Base-by-base conservation (phyloP, 2,888 invertebrate species). In the Drosophila prolongata region DNA sequence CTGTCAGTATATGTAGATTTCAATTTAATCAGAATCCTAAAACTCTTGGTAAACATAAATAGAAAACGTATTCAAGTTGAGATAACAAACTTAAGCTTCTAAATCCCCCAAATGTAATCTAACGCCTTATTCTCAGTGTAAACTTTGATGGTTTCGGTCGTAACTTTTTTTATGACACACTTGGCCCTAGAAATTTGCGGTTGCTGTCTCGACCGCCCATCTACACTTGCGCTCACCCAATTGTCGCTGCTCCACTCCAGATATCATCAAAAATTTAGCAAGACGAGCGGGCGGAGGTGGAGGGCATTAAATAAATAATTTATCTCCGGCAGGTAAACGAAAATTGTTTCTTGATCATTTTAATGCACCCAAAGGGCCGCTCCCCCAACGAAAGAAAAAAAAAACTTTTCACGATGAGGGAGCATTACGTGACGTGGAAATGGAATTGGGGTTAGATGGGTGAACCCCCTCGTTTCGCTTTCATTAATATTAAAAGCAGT, bases 281-380 rank as follows among this genome's bases (percentile, higher is more conserved):
- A 74, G 80, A 68, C 76, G 76, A 87, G 85, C 79, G 75, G 69
- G 75, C 79, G 87, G 83, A 53, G 86, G 83, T 38, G 65, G 65
- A 65, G 46, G 65, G 65, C 68, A 67, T 81, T 90, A 90, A 90
- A 90, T 91, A 90, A 90, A 90, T 91, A 90, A 90, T 90, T 83
- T 80, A 65, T 64, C 57, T 73, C 71, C 72, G 69, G 62, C 70
- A 84, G 87, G 83, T 89, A 88, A 87, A 85, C 84, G 85, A 90
- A 84, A 91, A 91, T 91, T 91, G 91, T 91, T 91, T 91, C 90
- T 90, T 91, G 91, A 91, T 91, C 91, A 90, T 89, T 91, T 90
- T 90, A 90, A 87, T 89, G 90, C 88, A 90, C 91, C 91, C 89
- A 89, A 89, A 88, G 87, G 87, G 80, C 74, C 78, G 44, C 44